Base-by-base conservation (phyloP, 2,797 vertebrate species). In the Chrosomus eos region DNA sequence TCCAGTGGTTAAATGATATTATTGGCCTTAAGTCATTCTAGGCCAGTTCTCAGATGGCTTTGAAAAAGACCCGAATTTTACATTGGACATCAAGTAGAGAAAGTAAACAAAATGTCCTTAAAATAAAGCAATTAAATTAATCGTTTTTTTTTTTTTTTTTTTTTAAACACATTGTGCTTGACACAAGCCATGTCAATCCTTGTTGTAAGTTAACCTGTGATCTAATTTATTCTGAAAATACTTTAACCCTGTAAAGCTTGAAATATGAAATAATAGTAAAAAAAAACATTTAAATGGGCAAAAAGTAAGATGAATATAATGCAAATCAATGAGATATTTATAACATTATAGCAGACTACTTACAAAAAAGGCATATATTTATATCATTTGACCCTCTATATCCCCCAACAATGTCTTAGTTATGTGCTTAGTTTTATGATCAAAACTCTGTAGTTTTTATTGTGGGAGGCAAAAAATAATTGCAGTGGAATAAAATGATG, bases 1-100 rank as follows among this genome's bases (percentile, higher is more conserved):
- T 45, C 4, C 74, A 78, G 75, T 75, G 31, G n/a, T 19, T 38
- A 58, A 81, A 72, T 60, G 0, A 84, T 75, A 74, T 81, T 81
- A 81, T 13, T n/a, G 58, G n/a, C 60, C 19, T 53, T 51, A 74
- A 40, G 82, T 43, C 26, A 8, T 72, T 60, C 7, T 55, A 71
- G 67, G 80, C 38, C 16, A 23, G 8, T 31, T 45, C 36, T 78
- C 55, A 45, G 45, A 40, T 64, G 38, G 38, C 62, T 78, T 78
- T 43, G 48, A 5, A 33, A 74, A 33, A 31, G 5, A 28, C 14
- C 14, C 3, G 11, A 6, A 51, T 51, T 74, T 53, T 21, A 21
- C 26, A 73, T 51, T 74, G 18, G 72, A 74, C 72, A 33, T 33
- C 45, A 33, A 74, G 28, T 23, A 28, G 28, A 74, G 48, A 74